A percentile compares a stretch with the other conserved stretches of the same genome.
These are phyloP conservation scores for Peromyscus leucopus DNA, from an alignment of 2,113 vertebrate species.

Conservation along the genomic window DNA sequence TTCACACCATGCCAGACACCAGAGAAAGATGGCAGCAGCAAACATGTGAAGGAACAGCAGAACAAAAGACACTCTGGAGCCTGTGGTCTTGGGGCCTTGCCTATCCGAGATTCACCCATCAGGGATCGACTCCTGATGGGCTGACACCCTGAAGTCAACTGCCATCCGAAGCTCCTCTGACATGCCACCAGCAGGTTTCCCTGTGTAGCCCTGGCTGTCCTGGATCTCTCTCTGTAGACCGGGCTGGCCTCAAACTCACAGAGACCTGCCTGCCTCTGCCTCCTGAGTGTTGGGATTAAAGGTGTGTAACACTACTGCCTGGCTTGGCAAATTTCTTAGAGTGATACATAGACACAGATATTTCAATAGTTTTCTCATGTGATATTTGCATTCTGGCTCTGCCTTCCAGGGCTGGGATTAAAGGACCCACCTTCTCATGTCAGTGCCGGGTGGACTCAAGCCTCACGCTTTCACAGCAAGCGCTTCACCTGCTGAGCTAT, in stretches of 20 bases:
- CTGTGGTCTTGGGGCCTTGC: no score
- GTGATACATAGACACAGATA: not conserved
- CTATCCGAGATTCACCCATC: no score
- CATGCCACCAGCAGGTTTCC: not conserved
- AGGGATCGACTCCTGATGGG: no score
- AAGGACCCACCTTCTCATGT: not conserved
- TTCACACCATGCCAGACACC: no score
- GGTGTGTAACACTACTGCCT: not conserved
- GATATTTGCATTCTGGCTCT: not conserved
- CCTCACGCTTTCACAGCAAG: not conserved
- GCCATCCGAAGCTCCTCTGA: no score
- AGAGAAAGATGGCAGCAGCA: no score
- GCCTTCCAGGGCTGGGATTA: not conserved
- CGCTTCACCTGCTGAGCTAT: not conserved
- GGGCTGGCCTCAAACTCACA: not conserved
- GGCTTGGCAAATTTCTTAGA: not conserved
- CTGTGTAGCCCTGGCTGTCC: not conserved
- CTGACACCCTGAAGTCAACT: no score
- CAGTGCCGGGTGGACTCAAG: not conserved
- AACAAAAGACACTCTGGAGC: no score
- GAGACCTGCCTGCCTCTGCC: not conserved
- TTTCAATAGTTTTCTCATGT: constrained; percentile 29
- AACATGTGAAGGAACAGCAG: no score
- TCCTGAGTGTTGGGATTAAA: not conserved
- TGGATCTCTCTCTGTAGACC: not conserved